phyloP scores from a whole-genome alignment of 2,888 invertebrate genomes.

The Drosophila imparisetae region DNA sequence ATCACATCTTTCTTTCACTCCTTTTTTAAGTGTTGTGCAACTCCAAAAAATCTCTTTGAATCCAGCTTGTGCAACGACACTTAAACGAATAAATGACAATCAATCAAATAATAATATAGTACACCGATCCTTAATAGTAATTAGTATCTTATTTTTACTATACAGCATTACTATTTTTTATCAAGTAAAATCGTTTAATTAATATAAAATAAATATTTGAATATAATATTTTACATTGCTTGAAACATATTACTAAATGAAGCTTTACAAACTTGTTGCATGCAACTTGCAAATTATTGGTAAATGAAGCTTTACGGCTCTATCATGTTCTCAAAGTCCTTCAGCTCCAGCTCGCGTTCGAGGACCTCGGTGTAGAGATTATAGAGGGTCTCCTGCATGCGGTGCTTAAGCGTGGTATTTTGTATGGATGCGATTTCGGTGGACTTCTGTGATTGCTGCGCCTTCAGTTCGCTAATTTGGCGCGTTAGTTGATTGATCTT shows the following conservation, averaged over 20 bases:
- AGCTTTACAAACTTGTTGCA: neutral
- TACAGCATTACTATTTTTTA: neutral
- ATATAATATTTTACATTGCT: neutral
- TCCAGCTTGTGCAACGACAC: no score
- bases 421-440: constrained; percentile 93
- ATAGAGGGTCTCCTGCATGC: constrained; percentile 93
- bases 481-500: constrained; percentile 90
- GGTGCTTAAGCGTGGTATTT: constrained; percentile 91
- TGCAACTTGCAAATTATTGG: no score
- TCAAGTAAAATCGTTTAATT: neutral
- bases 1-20: neutral
- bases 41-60: no score
- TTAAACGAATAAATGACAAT: no score
- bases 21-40: neutral
- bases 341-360: constrained; percentile 90
- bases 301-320: constrained; percentile 40
- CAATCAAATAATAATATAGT: no score
- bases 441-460: constrained; percentile 91
- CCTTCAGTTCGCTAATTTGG: constrained; percentile 91
- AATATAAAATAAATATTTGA: neutral
- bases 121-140: no score
- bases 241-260: neutral
- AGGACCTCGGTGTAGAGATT: constrained; percentile 91
- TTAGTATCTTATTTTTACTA: no score
- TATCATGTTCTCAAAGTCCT: constrained; percentile 82